A percentile compares a stretch with the other conserved stretches of the same genome.
These are phyloP conservation scores for Mimas tiliae DNA, from an alignment of 2,888 invertebrate species.

Conservation along the genomic window DNA sequence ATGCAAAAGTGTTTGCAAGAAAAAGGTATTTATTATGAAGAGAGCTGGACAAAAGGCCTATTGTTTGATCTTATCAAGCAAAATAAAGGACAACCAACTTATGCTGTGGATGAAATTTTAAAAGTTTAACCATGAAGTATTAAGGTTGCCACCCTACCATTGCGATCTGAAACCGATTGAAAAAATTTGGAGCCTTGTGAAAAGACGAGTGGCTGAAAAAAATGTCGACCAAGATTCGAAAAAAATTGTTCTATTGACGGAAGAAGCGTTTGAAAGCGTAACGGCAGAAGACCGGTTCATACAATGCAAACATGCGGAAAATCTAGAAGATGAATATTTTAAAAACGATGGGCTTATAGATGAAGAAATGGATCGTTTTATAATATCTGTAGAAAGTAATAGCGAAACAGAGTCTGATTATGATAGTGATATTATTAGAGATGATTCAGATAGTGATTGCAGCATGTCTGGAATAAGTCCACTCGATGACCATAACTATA, in stretches of 20 bases:
- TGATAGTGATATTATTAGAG: too few relatives aligned
- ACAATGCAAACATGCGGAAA: background rate
- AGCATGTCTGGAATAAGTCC: too few relatives aligned
- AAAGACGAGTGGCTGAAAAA: background rate
- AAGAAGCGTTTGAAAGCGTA: background rate
- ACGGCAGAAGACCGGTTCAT: background rate
- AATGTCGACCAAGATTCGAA: background rate
- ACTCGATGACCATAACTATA: too few relatives aligned
- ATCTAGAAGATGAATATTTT: background rate
- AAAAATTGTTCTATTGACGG: background rate
- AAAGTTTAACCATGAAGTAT: background rate
- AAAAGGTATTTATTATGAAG: too few relatives aligned
- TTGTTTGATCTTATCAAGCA: too few relatives aligned
- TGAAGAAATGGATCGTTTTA: background rate
- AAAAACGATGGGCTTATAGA: background rate
- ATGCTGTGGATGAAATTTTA: background rate
- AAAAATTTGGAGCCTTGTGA: background rate
- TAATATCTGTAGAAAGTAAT: background rate
- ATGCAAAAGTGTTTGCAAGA: too few relatives aligned
- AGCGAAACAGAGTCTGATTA: background rate
- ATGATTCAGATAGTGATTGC: too few relatives aligned
- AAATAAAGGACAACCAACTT: too few relatives aligned
- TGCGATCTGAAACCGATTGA: background rate
- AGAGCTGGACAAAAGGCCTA: too few relatives aligned
- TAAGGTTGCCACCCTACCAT: background rate